These are phyloP conservation scores for Fabriciana adippe DNA, from an alignment of 2,888 invertebrate species.

Conservation along the genomic window DNA sequence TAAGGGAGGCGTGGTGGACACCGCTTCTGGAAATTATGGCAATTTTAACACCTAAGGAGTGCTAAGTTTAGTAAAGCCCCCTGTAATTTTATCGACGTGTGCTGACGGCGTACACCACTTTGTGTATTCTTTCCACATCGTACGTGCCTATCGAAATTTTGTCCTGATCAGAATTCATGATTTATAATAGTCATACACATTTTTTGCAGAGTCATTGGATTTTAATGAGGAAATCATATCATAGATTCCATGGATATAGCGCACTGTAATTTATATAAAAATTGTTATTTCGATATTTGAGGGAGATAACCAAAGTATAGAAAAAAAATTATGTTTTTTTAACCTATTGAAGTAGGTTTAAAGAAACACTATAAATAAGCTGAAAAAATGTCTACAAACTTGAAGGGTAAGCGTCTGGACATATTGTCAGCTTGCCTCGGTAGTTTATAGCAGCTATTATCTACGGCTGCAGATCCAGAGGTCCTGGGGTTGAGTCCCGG, in stretches of 20 bases:
- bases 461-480: too few relatives aligned
- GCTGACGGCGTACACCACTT: conserved; percentile 56
- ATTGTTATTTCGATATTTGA: conserved; percentile 36
- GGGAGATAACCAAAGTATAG: conserved; percentile 10
- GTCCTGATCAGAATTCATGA: conserved; percentile 67
- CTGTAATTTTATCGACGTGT: conserved; percentile 73
- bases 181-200: conserved; percentile 65
- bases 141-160: conserved; percentile 57
- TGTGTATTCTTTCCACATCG: conserved; percentile 47
- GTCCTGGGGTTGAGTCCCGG: too few relatives aligned
- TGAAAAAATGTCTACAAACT: too few relatives aligned
- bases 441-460: too few relatives aligned
- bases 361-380: too few relatives aligned
- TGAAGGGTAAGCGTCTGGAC: too few relatives aligned
- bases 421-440: too few relatives aligned
- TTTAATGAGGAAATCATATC: conserved; percentile 71
- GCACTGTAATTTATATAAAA: conserved; percentile 68
- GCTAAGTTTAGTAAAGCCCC: conserved; percentile 72
- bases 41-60: conserved; percentile 81
- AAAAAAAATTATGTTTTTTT: not conserved
- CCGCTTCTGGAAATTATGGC: conserved; percentile 74
- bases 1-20: conserved; percentile 70
- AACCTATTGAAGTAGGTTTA: not conserved
- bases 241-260: conserved; percentile 55
- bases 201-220: conserved; percentile 69